Base-by-base conservation (phyloP, 2,797 vertebrate species). In the Tangara arthus region DNA sequence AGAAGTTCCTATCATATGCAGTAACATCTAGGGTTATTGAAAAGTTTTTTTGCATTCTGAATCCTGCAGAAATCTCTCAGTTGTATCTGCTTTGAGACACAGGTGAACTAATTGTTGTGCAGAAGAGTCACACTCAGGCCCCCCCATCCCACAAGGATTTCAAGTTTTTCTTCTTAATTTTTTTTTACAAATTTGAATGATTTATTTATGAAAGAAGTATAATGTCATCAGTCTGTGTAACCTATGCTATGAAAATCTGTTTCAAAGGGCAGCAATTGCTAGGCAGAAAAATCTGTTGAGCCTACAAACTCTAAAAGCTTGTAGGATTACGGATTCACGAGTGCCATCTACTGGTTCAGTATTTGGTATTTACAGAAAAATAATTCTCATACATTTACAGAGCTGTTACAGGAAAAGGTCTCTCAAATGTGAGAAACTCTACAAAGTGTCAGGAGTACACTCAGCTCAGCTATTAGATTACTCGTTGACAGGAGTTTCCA, bases 311-410 rank as follows among this genome's bases (percentile, higher is more conserved):
- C 21, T 8, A 10, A 27, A 41, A 72, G 0, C 4, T 28, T n/a
- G 37, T 18, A 72, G 26, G 34, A 65, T 66, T 66, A n/a, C 0
- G 11, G 63, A 57, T 68, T 89, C 65, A 39, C 5, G 71, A 89
- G 56, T 89, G 94, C 93, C 96, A 93, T 53, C 95, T 96, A 87
- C 77, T 90, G 96, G 95, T 64, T 78, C 55, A 34, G 12, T 32
- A 19, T 27, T 85, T 47, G 9, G 22, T 84, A 4, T 35, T 91
- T 56, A 64, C 50, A 76, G 81, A 56, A 55, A 24, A 76, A 11
- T 12, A 59, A 24, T 64, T 47, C 26, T 61, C 26, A 2, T 6
- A 32, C 2, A 0, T 20, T 53, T 42, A 28, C 4, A 28, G 28
- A 78, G 27, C 20, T 90, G 70, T 41, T 44, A 23, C 22, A 68